phyloP scores from a whole-genome alignment of 2,797 vertebrate species.

The Lithobates sylvaticus region DNA sequence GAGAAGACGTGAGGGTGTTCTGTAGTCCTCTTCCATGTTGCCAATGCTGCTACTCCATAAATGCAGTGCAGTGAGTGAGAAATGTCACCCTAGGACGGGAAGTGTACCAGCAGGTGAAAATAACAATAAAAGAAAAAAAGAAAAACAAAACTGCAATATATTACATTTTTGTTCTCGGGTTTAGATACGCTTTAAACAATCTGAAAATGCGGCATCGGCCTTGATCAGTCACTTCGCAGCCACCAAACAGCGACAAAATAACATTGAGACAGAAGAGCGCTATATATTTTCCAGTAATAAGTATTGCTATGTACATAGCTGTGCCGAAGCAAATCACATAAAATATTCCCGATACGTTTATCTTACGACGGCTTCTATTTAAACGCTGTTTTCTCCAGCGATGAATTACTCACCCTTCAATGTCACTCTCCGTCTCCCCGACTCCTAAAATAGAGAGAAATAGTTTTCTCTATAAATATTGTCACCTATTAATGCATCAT shows the following conservation, averaged over 20 bases:
- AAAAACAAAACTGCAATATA: background rate
- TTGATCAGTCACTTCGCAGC: background rate
- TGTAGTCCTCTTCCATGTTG: no score
- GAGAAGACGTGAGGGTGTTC: no score
- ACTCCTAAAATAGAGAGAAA: conserved; percentile 37
- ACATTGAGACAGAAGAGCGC: background rate
- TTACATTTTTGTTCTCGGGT: background rate
- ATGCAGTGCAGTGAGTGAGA: no score
- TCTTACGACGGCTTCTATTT: conserved; percentile 11
- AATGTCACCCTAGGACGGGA: no score
- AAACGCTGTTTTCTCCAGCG: background rate
- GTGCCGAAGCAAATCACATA: background rate
- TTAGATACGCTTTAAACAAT: background rate
- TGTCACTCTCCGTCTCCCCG: conserved; percentile 33
- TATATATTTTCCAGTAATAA: background rate
- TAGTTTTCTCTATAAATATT: conserved; percentile 63
- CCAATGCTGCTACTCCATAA: no score
- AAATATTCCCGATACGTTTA: background rate
- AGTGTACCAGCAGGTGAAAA: no score
- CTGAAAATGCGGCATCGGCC: background rate
- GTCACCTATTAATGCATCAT: conserved; percentile 58
- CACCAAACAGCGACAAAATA: background rate
- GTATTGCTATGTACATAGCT: background rate
- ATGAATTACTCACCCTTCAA: conserved; percentile 49
- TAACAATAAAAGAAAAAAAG: no score